Conservation (phyloP, 2,797 vertebrate species). For the Dromococcyx pavoninus region DNA sequence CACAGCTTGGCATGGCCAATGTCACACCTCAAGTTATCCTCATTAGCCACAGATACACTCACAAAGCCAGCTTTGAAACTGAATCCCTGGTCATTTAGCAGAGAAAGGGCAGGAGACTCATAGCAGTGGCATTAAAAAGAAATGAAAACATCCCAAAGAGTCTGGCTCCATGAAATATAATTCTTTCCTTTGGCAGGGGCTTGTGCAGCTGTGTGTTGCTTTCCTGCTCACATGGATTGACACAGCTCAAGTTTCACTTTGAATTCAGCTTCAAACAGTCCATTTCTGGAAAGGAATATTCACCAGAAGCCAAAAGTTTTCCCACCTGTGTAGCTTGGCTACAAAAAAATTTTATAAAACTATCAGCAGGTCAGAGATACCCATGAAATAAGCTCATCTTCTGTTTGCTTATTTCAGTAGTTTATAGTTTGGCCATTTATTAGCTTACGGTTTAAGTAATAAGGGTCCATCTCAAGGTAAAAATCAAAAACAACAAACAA, state of each 20-base stretch:
- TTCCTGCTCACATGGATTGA: constrained; percentile 21
- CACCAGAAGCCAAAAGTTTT: background rate
- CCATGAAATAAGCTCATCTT: background rate
- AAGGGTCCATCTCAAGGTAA: background rate
- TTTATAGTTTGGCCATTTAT: background rate
- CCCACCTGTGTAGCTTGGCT: background rate
- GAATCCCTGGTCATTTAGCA: constrained; percentile 31
- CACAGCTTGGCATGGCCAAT: background rate
- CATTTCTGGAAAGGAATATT: constrained; percentile 1
- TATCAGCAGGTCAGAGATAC: background rate
- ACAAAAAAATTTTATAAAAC: background rate
- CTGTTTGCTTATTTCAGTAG: background rate
- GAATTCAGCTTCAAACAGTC: constrained; percentile 27
- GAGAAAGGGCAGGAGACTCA: constrained; percentile 20
- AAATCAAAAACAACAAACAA: background rate
- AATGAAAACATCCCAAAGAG: constrained; percentile 28
- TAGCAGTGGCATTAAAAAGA: constrained; percentile 8
- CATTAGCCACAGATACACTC: constrained; percentile 43
- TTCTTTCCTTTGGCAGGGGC: constrained; percentile 36
- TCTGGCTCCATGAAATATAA: constrained; percentile 46
- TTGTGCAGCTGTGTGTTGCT: constrained; percentile 4
- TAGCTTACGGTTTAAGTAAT: background rate
- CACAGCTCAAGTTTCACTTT: background rate
- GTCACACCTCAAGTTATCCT: constrained; percentile 39
- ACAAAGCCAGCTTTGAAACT: constrained; percentile 39